Evolutionary conservation across 2,797 vertebrate species (phyloP).

Genomic region (Coracias cyanogaster): DNA sequence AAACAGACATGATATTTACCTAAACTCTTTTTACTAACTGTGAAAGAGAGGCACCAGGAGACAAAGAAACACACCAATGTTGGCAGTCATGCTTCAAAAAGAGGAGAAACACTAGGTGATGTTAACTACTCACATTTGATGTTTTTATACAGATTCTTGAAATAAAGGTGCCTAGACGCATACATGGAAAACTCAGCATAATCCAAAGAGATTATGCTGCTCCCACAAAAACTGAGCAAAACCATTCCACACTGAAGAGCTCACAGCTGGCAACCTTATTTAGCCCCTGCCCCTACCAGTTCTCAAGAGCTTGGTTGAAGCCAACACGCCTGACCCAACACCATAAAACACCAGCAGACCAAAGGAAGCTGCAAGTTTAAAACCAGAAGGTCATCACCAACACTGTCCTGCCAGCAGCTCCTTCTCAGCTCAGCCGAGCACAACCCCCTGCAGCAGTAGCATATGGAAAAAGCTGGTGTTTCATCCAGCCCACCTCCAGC

Average conservation of each 20-base stretch:
- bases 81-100: not conserved
- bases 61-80: not conserved
- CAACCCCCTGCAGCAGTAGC: not conserved
- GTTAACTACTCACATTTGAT: not conserved
- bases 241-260: not conserved
- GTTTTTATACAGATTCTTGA: not conserved
- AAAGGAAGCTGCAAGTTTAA: not conserved
- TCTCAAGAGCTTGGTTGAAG: not conserved
- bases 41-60: not conserved
- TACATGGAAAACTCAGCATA: not conserved
- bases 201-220: not conserved
- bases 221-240: not conserved
- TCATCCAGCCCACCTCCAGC: not conserved
- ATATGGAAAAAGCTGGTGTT: not conserved
- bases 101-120: not conserved
- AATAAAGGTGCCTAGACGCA: not conserved
- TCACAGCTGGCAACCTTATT: accelerated
- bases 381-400: not conserved
- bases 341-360: not conserved
- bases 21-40: not conserved
- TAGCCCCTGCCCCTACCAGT: not conserved
- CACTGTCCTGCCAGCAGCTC: not conserved
- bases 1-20: not conserved
- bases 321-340: not conserved
- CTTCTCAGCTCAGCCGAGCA: not conserved